A percentile compares a stretch with the other conserved stretches of the same genome.
Evolutionary conservation across 1,140 invertebrate species (phyloP).

Genomic region (Drosophila quadrilineata): DNA sequence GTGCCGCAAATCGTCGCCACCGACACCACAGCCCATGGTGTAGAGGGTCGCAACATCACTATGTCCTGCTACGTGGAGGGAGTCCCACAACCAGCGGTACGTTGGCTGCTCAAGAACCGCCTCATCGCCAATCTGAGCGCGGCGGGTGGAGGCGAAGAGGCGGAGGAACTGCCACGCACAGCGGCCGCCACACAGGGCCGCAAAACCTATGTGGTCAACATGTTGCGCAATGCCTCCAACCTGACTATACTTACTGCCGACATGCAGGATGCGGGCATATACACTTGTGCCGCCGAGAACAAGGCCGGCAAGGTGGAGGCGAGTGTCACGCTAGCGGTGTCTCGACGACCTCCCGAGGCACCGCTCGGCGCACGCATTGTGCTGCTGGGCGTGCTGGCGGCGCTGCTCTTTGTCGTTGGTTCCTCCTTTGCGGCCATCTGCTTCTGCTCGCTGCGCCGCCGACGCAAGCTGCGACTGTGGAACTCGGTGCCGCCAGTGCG

Average conservation of each 20-base stretch:
- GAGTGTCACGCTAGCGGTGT: slow-evolving; percentile 86
- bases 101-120: slow-evolving; percentile 82
- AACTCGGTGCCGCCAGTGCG: slow-evolving; percentile 70
- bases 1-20: slow-evolving; percentile 85
- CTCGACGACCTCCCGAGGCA: slow-evolving; percentile 81
- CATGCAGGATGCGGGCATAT: slow-evolving; percentile 87
- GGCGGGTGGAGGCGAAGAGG: slow-evolving; percentile 41
- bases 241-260: slow-evolving; percentile 87
- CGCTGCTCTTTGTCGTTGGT: slow-evolving; percentile 83
- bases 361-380: slow-evolving; percentile 83
- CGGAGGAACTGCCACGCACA: slow-evolving; percentile 52
- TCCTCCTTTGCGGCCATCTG: slow-evolving; percentile 85
- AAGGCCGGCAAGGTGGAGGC: slow-evolving; percentile 88
- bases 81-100: slow-evolving; percentile 86
- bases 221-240: slow-evolving; percentile 84
- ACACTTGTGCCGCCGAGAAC: slow-evolving; percentile 89
- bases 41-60: slow-evolving; percentile 88
- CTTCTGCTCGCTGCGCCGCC: slow-evolving; percentile 83
- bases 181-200: slow-evolving; percentile 79
- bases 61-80: slow-evolving; percentile 87
- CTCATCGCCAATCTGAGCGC: slow-evolving; percentile 77
- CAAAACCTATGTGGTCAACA: slow-evolving; percentile 82
- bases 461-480: slow-evolving; percentile 77
- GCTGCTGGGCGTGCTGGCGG: slow-evolving; percentile 84
- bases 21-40: slow-evolving; percentile 83